A percentile compares a stretch with the other conserved stretches of the same genome.
Conservation (phyloP, 2,797 vertebrate genomes). For the Orientallactaga sibirica region DNA sequence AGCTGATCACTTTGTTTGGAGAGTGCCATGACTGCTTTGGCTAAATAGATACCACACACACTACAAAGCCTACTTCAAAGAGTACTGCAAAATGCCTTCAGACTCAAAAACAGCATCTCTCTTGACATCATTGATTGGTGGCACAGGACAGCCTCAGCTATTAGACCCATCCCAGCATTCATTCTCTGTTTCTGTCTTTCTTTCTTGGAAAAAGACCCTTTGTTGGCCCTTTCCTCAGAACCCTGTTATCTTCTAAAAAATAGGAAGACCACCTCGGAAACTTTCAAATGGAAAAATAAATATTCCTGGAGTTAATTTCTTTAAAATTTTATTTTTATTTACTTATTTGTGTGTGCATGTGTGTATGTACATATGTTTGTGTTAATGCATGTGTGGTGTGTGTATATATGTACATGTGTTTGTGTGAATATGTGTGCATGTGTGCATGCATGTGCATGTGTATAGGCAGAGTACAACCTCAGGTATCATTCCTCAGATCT, state of each 20-base stretch:
- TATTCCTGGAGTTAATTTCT: not conserved
- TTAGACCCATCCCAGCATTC: not conserved
- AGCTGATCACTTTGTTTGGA: not conserved
- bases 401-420: too few relatives aligned
- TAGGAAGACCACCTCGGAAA: not conserved
- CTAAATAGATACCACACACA: not conserved
- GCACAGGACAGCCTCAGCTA: not conserved
- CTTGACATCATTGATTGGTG: not conserved
- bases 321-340: too few relatives aligned
- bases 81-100: not conserved
- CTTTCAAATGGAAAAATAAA: not conserved
- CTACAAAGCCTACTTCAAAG: not conserved
- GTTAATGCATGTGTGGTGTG: too few relatives aligned
- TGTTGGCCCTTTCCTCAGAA: not conserved
- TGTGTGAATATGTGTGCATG: too few relatives aligned
- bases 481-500: too few relatives aligned
- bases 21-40: not conserved
- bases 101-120: not conserved
- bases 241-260: not conserved
- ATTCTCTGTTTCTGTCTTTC: not conserved
- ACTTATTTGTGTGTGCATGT: too few relatives aligned
- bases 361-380: too few relatives aligned
- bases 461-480: too few relatives aligned
- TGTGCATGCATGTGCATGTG: too few relatives aligned
- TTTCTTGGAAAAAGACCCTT: not conserved